Percentiles rank a stretch among this genome's conserved stretches.
Evolutionary conservation across 2,888 invertebrate genomes (phyloP).

Genomic region (Mantis religiosa): DNA sequence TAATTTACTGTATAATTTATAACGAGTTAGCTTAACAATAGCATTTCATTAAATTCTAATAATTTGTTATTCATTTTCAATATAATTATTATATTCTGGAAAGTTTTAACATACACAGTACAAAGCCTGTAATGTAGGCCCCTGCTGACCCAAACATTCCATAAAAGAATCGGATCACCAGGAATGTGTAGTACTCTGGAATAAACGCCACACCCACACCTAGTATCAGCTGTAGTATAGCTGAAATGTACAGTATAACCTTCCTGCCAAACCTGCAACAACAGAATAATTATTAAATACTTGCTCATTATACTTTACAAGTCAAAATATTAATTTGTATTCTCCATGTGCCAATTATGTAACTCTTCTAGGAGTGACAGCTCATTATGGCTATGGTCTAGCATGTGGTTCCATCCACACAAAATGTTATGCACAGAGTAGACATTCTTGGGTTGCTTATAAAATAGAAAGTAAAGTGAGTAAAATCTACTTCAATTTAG

Average conservation of each 20-base stretch:
- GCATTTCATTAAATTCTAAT: too few species aligned
- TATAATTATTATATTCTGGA: not conserved
- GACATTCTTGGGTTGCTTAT: too few species aligned
- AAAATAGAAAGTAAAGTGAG: too few species aligned
- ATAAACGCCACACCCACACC: slow-evolving; percentile 68
- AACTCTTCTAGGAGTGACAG: too few species aligned
- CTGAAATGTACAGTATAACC: slow-evolving; percentile 73
- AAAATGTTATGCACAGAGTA: too few species aligned
- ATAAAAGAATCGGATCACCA: slow-evolving; percentile 56
- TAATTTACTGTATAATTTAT: too few species aligned
- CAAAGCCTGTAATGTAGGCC: slow-evolving; percentile 58
- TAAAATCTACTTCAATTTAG: too few species aligned
- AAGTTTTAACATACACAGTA: slow-evolving; percentile 42
- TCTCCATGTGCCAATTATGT: too few species aligned
- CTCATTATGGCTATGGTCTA: too few species aligned
- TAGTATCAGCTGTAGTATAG: slow-evolving; percentile 64
- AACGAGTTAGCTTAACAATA: too few species aligned
- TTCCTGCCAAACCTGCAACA: slow-evolving; percentile 61
- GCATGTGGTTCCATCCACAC: too few species aligned
- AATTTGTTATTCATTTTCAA: not conserved
- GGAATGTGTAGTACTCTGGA: slow-evolving; percentile 49
- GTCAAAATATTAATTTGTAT: not conserved
- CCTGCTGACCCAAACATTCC: slow-evolving; percentile 84
- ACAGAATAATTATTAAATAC: not conserved
- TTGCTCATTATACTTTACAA: not conserved